phyloP scores from a whole-genome alignment of 2,113 vertebrate genomes.

The Corydoras maculifer region DNA sequence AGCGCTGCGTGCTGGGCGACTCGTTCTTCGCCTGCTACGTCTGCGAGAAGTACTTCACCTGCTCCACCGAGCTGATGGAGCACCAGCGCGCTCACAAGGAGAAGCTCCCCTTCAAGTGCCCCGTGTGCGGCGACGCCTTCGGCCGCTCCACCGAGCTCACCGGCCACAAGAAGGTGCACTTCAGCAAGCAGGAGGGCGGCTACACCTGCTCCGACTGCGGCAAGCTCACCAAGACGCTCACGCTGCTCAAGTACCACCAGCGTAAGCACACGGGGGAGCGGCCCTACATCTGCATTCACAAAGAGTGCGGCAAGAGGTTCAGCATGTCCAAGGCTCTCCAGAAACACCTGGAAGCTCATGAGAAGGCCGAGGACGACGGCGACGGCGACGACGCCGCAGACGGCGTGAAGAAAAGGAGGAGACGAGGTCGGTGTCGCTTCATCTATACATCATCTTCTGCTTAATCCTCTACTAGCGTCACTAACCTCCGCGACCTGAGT shows the following conservation, averaged over 20 bases:
- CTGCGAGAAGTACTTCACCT: conserved; percentile 81
- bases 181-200: conserved; percentile 47
- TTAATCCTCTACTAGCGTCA: too few relatives aligned
- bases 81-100: conserved; percentile 82
- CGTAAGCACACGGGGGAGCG: conserved; percentile 68
- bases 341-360: conserved; percentile 57
- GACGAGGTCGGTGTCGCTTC: conserved; percentile 44
- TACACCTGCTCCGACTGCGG: conserved; percentile 78
- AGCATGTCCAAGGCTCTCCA: conserved; percentile 57
- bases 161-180: conserved; percentile 76
- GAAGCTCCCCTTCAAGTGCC: conserved; percentile 76
- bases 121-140: conserved; percentile 71
- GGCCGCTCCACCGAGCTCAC: conserved; percentile 77
- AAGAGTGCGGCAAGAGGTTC: conserved; percentile 65
- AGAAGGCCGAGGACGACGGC: conserved; percentile 39
- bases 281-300: conserved; percentile 64
- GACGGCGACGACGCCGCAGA: conserved; percentile 3
- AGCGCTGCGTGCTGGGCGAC: conserved; percentile 67
- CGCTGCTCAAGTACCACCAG: conserved; percentile 72
- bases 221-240: conserved; percentile 79
- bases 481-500: too few relatives aligned
- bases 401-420: conserved; percentile 44
- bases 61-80: conserved; percentile 75
- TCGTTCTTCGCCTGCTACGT: conserved; percentile 76
- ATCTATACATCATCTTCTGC: too few relatives aligned